Conservation (phyloP, 2,888 invertebrate species). For the Zelleria hepariella region DNA sequence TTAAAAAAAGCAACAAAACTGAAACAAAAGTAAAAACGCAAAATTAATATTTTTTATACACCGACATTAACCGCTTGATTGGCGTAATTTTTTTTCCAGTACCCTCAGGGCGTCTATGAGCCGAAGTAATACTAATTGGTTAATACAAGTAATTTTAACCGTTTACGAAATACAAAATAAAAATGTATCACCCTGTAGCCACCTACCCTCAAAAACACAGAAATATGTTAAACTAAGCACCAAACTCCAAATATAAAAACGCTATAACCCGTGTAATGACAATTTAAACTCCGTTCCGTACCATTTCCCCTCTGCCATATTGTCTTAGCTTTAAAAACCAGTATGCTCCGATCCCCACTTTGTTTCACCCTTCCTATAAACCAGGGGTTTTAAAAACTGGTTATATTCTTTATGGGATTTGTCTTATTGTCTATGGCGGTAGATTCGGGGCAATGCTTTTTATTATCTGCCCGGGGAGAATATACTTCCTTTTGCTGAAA, state of each 20-base stretch:
- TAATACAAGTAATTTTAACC: too few species aligned
- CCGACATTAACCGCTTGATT: too few species aligned
- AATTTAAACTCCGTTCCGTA: conserved; percentile 57
- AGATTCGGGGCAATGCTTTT: conserved; percentile 57
- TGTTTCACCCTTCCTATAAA: conserved; percentile 10
- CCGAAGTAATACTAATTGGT: too few species aligned
- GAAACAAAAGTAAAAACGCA: too few species aligned
- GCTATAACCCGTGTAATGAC: conserved; percentile 62
- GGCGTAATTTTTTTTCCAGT: too few species aligned
- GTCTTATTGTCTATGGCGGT: conserved; percentile 59
- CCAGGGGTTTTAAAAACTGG: conserved; percentile 20
- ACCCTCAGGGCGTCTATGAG: too few species aligned
- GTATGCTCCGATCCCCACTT: conserved; percentile 20
- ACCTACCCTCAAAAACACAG: conserved; percentile 17
- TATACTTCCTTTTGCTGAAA: conserved; percentile 24
- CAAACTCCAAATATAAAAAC: conserved; percentile 53
- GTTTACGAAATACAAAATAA: neutral
- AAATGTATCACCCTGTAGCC: conserved; percentile 26
- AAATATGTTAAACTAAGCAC: conserved; percentile 54
- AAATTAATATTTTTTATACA: too few species aligned
- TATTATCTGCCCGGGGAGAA: conserved; percentile 59
- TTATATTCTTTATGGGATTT: conserved; percentile 39
- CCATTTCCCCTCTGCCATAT: conserved; percentile 52
- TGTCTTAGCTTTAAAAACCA: conserved; percentile 31
- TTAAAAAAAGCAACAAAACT: too few species aligned